phyloP scores from a whole-genome alignment of 2,113 vertebrate genomes.

The Marmota flaviventris region DNA sequence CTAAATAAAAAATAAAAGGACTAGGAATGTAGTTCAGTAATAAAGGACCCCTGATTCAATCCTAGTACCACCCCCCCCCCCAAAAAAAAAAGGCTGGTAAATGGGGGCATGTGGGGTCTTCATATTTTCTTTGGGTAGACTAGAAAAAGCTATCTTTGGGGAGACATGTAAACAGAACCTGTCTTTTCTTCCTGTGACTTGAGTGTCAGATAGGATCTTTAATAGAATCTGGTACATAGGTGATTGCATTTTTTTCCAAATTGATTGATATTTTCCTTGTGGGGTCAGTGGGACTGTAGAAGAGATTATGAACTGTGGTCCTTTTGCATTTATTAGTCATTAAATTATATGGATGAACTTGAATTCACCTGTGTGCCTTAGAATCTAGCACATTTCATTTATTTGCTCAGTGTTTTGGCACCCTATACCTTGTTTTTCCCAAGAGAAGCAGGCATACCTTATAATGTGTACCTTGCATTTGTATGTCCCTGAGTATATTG shows the following conservation, averaged over 20 bases:
- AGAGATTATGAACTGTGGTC: constrained; percentile 55
- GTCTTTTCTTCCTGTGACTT: constrained; percentile 60
- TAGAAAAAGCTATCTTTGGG: constrained; percentile 36
- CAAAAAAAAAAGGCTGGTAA: no score
- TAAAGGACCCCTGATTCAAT: no score
- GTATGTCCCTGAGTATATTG: constrained; percentile 48
- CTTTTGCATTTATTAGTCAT: constrained; percentile 53
- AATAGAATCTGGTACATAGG: constrained; percentile 30
- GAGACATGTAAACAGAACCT: constrained; percentile 54
- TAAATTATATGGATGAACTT: constrained; percentile 47
- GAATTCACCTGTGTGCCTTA: constrained; percentile 24
- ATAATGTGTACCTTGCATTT: constrained; percentile 46
- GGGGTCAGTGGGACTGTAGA: neutral
- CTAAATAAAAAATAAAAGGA: no score
- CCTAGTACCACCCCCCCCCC: no score
- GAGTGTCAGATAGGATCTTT: constrained; percentile 43
- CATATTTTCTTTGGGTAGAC: neutral
- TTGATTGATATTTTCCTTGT: constrained; percentile 56
- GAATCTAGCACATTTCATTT: constrained; percentile 40
- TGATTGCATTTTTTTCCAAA: constrained; percentile 44
- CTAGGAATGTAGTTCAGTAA: no score
- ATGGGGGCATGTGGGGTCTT: neutral
- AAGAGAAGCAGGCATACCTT: constrained; percentile 43
- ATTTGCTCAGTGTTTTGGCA: constrained; percentile 51
- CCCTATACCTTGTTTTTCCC: neutral